A percentile compares a stretch with the other conserved stretches of the same genome.
Evolutionary conservation across 2,888 invertebrate genomes (phyloP).

Genomic region (Lasioglossum villosulum): DNA sequence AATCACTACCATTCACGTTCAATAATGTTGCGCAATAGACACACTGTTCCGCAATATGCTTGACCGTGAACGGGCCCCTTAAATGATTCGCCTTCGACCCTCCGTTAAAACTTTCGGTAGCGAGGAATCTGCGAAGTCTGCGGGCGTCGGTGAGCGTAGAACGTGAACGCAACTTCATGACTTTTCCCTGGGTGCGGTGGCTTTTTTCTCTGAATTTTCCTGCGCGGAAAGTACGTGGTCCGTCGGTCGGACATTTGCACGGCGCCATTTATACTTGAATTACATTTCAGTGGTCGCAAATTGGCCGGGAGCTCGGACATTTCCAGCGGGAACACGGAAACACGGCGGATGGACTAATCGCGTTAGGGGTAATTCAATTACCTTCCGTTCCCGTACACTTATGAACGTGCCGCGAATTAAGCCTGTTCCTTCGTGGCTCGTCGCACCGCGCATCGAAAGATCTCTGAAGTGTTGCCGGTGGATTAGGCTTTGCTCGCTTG

Average conservation of each 20-base stretch:
- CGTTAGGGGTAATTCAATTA: slow-evolving; percentile 57
- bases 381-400: slow-evolving; percentile 35
- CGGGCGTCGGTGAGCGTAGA: background rate
- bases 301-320: slow-evolving; percentile 7
- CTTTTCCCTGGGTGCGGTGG: background rate
- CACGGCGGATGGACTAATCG: slow-evolving; percentile 48
- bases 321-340: slow-evolving; percentile 41
- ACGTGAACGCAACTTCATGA: background rate
- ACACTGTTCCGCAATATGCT: too few species aligned
- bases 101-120: background rate
- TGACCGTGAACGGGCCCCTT: too few species aligned
- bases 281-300: slow-evolving; percentile 10
- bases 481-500: slow-evolving; percentile 31
- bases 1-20: too few species aligned
- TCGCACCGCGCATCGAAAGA: slow-evolving; percentile 45
- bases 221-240: background rate
- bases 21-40: too few species aligned
- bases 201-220: background rate
- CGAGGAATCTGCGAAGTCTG: background rate
- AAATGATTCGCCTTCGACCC: background rate
- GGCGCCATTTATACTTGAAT: background rate
- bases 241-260: background rate
- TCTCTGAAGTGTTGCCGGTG: slow-evolving; percentile 49
- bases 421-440: slow-evolving; percentile 47
- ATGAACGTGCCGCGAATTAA: slow-evolving; percentile 52